Percentiles rank a stretch among this genome's conserved stretches.
phyloP scores from a whole-genome alignment of 2,888 invertebrate species.

The Caenorhabditis panamensis region DNA sequence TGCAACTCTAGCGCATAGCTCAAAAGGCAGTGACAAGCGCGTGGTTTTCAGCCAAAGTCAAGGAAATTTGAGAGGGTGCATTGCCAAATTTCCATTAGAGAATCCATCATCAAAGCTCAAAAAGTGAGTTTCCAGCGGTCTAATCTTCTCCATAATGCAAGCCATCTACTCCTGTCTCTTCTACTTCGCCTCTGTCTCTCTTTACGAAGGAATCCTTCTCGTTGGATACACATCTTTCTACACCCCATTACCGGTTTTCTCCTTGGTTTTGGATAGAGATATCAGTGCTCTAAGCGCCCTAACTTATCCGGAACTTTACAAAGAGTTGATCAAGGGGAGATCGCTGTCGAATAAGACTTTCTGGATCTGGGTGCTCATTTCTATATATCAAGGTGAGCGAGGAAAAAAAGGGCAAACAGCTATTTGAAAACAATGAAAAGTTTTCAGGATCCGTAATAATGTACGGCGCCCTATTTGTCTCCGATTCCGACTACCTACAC shows the following conservation, averaged over 20 bases:
- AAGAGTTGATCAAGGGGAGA: conserved; percentile 95
- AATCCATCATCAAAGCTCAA: too few species aligned
- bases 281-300: conserved; percentile 93
- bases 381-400: conserved; percentile 95
- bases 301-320: conserved; percentile 96
- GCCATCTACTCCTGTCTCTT: conserved; percentile 99
- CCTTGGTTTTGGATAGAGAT: conserved; percentile 96
- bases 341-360: conserved; percentile 98
- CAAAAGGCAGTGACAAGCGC: too few species aligned
- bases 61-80: not conserved
- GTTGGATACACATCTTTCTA: conserved; percentile 98
- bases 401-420: too few species aligned
- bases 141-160: conserved; percentile 97
- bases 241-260: conserved; percentile 99
- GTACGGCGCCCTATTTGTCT: conserved; percentile 96
- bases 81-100: not conserved
- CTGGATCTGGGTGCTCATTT: conserved; percentile 98
- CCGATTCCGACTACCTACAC: conserved; percentile 96
- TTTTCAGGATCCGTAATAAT: conserved; percentile 93
- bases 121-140: conserved; percentile 84
- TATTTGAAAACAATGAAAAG: not conserved
- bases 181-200: conserved; percentile 96
- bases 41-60: too few species aligned
- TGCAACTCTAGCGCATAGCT: too few species aligned
- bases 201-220: conserved; percentile 98